These are phyloP conservation scores for Apeltes quadracus DNA, from an alignment of 2,113 vertebrate genomes.

Conservation along the genomic window DNA sequence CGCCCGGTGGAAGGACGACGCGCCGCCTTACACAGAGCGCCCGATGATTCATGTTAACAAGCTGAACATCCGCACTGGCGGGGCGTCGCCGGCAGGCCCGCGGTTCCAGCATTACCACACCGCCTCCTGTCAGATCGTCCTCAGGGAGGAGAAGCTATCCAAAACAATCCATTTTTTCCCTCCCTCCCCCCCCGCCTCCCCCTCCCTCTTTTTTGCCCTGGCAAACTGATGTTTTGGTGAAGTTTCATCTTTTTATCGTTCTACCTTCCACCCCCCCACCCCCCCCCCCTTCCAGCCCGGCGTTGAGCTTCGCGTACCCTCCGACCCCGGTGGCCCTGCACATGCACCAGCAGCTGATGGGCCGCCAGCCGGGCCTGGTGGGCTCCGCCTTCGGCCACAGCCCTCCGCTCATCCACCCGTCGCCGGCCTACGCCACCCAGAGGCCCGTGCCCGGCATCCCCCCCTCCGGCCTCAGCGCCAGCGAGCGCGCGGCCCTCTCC, in stretches of 20 bases:
- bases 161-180: slow-evolving; percentile 76
- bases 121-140: slow-evolving; percentile 76
- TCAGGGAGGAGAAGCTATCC: slow-evolving; percentile 70
- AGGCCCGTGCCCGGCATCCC: slow-evolving; percentile 91
- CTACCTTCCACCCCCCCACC: too few relatives aligned
- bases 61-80: slow-evolving; percentile 70
- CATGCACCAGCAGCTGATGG: slow-evolving; percentile 95
- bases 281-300: slow-evolving; percentile 84
- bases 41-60: slow-evolving; percentile 75
- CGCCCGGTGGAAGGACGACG: slow-evolving; percentile 68
- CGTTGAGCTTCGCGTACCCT: slow-evolving; percentile 94
- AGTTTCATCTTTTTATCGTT: slow-evolving; percentile 25
- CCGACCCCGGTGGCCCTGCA: slow-evolving; percentile 94
- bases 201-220: slow-evolving; percentile 15
- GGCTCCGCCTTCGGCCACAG: slow-evolving; percentile 97
- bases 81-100: slow-evolving; percentile 57
- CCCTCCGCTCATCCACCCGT: slow-evolving; percentile 94
- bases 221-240: slow-evolving; percentile 36
- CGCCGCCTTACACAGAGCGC: slow-evolving; percentile 59
- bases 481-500: slow-evolving; percentile 88
- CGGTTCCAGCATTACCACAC: slow-evolving; percentile 73
- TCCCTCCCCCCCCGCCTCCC: slow-evolving; percentile 22
- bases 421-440: slow-evolving; percentile 93
- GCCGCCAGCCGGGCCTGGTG: slow-evolving; percentile 91
- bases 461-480: slow-evolving; percentile 85